Evolutionary conservation across 1,140 invertebrate species (phyloP).

Genomic region (Paraescarpia echinospica): DNA sequence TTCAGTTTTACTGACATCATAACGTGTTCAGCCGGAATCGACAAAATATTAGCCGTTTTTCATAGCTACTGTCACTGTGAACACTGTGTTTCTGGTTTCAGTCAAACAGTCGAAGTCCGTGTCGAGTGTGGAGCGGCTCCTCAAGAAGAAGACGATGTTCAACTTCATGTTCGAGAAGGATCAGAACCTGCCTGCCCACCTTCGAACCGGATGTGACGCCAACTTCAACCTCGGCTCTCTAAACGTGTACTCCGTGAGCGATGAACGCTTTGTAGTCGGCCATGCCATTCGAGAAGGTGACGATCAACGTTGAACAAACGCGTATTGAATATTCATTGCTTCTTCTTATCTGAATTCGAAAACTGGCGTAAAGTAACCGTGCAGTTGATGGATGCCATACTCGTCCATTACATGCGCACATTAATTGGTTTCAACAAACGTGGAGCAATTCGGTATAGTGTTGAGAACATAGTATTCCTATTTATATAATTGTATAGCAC

Average conservation of each 20-base stretch:
- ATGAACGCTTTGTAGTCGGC: neutral
- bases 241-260: neutral
- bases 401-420: no score
- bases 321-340: no score
- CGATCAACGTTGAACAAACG: neutral
- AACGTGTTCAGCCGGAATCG: no score
- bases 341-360: no score
- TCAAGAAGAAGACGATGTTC: neutral
- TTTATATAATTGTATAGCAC: no score
- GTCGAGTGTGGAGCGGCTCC: neutral
- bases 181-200: neutral
- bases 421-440: no score
- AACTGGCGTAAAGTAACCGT: no score
- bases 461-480: no score
- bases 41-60: neutral
- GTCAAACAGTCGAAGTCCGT: neutral
- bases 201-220: neutral
- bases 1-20: no score
- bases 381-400: no score
- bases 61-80: neutral
- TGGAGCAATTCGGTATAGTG: no score
- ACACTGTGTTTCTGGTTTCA: neutral
- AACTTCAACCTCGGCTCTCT: neutral
- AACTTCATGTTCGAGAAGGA: neutral
- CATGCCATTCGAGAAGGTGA: neutral